Base-by-base conservation (phyloP, 2,113 vertebrate species). In the Nannobrachium achirus region DNA sequence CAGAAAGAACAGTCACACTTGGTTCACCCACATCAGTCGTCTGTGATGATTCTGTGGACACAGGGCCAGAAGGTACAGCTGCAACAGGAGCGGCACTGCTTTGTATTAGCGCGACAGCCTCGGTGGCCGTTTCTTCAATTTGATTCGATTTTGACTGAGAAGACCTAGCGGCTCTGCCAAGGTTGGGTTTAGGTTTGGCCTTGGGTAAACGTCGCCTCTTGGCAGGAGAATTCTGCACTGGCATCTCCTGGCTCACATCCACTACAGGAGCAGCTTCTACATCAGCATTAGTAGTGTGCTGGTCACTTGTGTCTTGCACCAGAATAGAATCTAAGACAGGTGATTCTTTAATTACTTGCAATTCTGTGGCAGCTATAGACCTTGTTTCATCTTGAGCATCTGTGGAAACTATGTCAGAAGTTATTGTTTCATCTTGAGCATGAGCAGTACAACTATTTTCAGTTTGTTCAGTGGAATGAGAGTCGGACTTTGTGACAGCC, bases 101-200 rank as follows among this genome's bases (percentile, higher is more conserved):
- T n/a, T n/a, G n/a, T n/a, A n/a, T n/a, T n/a, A n/a, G n/a, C n/a
- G n/a, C n/a, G n/a, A n/a, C n/a, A n/a, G n/a, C n/a, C n/a, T n/a
- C n/a, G n/a, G n/a, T n/a, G n/a, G n/a, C n/a, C n/a, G n/a, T n/a
- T n/a, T n/a, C n/a, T n/a, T n/a, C n/a, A n/a, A n/a, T n/a, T n/a
- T n/a, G n/a, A n/a, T n/a, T n/a, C n/a, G 57, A 50, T 56, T 69
- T 63, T 18, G 71, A 52, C n/a, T 64, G 57, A 48, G 62, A 6
- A 19, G 61, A 57, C 64, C 76, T 79, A 38, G 76, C 65, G 16
- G 51, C 11, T 10, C 3, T 64, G 8, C 25, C 6, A 2, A 82
- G 18, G 59, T 86, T 85, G 19, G 83, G 86, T 61, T 85, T 84
- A 51, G 87, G 80, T 58, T 88, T 87, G 20, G 79, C 52, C 57